Base-by-base conservation (phyloP, 2,113 vertebrate species). In the Calidris pygmaea region DNA sequence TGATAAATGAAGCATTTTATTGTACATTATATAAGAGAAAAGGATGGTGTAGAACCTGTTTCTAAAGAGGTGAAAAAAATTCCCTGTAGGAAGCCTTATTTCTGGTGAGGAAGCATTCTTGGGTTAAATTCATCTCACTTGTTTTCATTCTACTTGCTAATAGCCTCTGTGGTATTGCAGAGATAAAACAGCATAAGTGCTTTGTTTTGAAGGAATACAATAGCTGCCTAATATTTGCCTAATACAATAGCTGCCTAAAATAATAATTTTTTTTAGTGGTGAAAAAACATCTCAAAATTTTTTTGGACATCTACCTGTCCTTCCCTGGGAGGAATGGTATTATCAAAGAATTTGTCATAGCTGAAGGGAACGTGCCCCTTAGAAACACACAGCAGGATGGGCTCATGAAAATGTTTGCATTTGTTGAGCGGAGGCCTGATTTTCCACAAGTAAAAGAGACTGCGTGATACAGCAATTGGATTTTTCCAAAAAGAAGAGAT, bases 161-260 rank as follows among this genome's bases (percentile, higher is more conserved):
- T 78, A 65, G 32, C 37, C 37, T 78, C 77, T 23, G 48, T 81
- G 70, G 60, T 90, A 60, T 59, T 95, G 70, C 62, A 60, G 87
- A 65, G 66, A 85, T 85, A 85, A 91, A 94, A 63, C 43, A 89
- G 29, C 17, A 0, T 43, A 85, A 91, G 62, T 85, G 65, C 18
- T 91, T 91, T 95, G 68, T 93, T 95, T 95, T 93, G 91, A 95
- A 86, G 60, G 60, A 77, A 34, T 63, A 34, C 22, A 77, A 50
- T 89, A 86, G n/a, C 26, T 90, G 68, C n/a, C n/a, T n/a, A n/a
- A n/a, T n/a, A n/a, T n/a, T n/a, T n/a, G n/a, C n/a, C n/a, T n/a
- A 77, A 34, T 63, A 34, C 22, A 77, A 50, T 89, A 86, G n/a
- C 26, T 90, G 68, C n/a, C n/a, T n/a, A n/a, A n/a, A n/a, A 37